These are phyloP conservation scores for Empis stercorea DNA, from an alignment of 2,888 invertebrate species.

Conservation along the genomic window DNA sequence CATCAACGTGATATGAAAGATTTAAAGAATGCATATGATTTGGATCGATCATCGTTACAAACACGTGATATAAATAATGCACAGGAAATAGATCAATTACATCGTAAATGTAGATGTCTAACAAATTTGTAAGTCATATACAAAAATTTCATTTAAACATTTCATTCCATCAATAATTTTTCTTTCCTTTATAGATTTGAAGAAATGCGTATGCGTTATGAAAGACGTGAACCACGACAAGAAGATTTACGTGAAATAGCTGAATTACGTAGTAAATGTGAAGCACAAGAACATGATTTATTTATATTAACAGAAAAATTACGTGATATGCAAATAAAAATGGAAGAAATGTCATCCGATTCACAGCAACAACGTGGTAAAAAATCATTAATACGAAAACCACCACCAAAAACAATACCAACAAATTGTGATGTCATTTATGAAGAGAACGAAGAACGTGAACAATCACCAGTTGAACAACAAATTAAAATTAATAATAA, in stretches of 20 bases:
- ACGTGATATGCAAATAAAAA: constrained; percentile 43
- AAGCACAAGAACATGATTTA: constrained; percentile 44
- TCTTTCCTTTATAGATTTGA: constrained; percentile 36
- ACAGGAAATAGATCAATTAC: constrained; percentile 43
- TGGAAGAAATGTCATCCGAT: constrained; percentile 22
- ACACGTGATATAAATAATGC: constrained; percentile 40
- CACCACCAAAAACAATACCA: constrained; percentile 31
- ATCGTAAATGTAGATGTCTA: constrained; percentile 42
- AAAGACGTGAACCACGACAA: constrained; percentile 41
- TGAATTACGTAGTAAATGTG: constrained; percentile 39
- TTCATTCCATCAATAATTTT: not conserved
- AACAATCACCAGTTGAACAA: constrained; percentile 21
- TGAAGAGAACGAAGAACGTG: constrained; percentile 33
- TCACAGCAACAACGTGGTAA: constrained; percentile 6
- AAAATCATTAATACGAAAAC: constrained; percentile 20
- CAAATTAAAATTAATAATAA: constrained; percentile 1
- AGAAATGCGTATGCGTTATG: constrained; percentile 44
- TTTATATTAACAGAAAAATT: constrained; percentile 43
- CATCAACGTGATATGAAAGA: constrained; percentile 34
- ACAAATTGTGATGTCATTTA: constrained; percentile 37
- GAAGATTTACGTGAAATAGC: constrained; percentile 44
- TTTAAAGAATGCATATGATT: constrained; percentile 32
- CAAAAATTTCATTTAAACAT: not conserved
- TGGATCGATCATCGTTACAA: constrained; percentile 32
- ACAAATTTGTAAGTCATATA: constrained; percentile 42